Percentiles rank a stretch among this genome's conserved stretches.
phyloP scores from a whole-genome alignment of 1,140 invertebrate species.

The Cotesia vestalis region DNA sequence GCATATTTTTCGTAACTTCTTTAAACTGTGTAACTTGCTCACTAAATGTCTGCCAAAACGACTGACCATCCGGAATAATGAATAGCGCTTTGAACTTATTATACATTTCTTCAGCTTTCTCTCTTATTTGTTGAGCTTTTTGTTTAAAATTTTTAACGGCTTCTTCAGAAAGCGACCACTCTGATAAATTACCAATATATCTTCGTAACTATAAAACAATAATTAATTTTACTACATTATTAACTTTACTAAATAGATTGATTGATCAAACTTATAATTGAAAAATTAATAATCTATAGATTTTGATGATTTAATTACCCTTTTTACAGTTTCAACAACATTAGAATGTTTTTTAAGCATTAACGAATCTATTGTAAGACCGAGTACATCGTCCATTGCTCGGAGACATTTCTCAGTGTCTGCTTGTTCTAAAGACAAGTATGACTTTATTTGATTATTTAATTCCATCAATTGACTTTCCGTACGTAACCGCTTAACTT shows the following conservation, averaged over 20 bases:
- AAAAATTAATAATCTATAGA: constrained; percentile 21
- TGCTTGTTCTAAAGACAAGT: constrained; percentile 71
- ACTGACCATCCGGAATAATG: constrained; percentile 61
- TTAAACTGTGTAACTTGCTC: constrained; percentile 69
- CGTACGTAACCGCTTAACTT: constrained; percentile 70
- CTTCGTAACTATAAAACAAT: constrained; percentile 64
- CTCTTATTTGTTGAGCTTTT: constrained; percentile 73
- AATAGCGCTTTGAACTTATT: constrained; percentile 70
- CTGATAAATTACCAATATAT: constrained; percentile 78
- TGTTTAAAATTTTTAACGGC: constrained; percentile 71
- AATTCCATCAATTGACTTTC: constrained; percentile 78
- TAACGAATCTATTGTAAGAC: constrained; percentile 75
- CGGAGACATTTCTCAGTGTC: constrained; percentile 73
- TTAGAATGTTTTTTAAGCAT: constrained; percentile 88
- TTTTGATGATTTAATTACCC: constrained; percentile 49
- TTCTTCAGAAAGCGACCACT: constrained; percentile 75
- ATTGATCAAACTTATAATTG: constrained; percentile 21
- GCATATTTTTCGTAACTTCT: constrained; percentile 68
- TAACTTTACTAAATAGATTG: background rate
- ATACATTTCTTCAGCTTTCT: constrained; percentile 73
- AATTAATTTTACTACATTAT: background rate
- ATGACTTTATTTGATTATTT: constrained; percentile 78
- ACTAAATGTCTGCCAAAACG: constrained; percentile 71
- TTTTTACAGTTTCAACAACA: constrained; percentile 80
- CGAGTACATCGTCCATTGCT: constrained; percentile 70